A percentile compares a stretch with the other conserved stretches of the same genome.
These are phyloP conservation scores for Noctilio leporinus DNA, from an alignment of 2,113 vertebrate genomes.

Conservation along the genomic window DNA sequence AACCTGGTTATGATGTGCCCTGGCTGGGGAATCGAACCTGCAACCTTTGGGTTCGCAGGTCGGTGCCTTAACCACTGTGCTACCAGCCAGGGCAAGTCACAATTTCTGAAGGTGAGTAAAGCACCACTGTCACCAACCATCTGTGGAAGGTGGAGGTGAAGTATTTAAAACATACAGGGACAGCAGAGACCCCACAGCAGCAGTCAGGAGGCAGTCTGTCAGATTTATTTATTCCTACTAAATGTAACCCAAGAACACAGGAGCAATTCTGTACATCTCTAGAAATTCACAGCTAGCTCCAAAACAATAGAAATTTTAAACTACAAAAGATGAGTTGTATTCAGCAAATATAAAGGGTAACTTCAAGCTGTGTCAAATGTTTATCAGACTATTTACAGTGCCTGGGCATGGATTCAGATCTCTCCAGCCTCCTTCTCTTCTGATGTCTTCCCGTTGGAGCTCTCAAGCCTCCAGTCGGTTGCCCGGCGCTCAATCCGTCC, in stretches of 20 bases:
- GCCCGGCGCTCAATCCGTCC: constrained; percentile 85
- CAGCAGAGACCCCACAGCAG: background rate
- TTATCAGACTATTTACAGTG: constrained; percentile 77
- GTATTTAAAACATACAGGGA: background rate
- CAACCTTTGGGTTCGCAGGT: too few species aligned
- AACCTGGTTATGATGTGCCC: too few species aligned
- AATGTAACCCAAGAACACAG: constrained; percentile 73
- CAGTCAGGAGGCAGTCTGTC: constrained; percentile 34
- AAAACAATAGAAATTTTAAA: constrained; percentile 79
- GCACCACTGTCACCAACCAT: too few species aligned
- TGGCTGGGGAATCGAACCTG: too few species aligned
- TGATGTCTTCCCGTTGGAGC: constrained; percentile 88
- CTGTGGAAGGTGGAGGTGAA: background rate
- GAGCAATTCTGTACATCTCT: constrained; percentile 74
- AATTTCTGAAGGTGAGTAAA: background rate
- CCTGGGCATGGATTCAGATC: constrained; percentile 79
- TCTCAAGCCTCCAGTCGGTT: constrained; percentile 83
- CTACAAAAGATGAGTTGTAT: constrained; percentile 81
- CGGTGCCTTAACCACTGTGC: too few species aligned
- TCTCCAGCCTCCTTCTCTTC: constrained; percentile 93
- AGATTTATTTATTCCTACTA: constrained; percentile 75
- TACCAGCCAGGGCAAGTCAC: too few species aligned
- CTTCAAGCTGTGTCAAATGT: constrained; percentile 71
- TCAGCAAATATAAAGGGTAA: constrained; percentile 81
- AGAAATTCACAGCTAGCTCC: constrained; percentile 79